Evolutionary conservation across 2,888 invertebrate genomes (phyloP).

Genomic region (Eurois occulta): DNA sequence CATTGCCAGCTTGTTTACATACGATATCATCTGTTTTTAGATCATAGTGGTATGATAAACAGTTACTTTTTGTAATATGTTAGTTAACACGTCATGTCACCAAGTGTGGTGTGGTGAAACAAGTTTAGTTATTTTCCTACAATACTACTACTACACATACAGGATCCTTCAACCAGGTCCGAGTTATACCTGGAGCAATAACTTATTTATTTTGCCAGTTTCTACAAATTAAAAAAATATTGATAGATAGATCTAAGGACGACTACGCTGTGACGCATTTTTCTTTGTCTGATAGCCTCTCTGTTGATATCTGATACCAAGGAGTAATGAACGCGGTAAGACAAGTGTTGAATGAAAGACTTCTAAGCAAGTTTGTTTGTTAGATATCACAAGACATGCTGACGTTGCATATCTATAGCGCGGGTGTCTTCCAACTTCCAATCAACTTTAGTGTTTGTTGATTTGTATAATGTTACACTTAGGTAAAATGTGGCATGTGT

Average conservation of each 20-base stretch:
- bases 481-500: constrained; percentile 61
- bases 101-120: not conserved
- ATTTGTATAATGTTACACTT: constrained; percentile 56
- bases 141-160: too few species aligned
- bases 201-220: not conserved
- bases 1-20: constrained; percentile 39
- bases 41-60: constrained; percentile 6
- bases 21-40: constrained; percentile 11
- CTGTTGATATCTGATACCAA: constrained; percentile 43
- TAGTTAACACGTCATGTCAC: constrained; percentile 19
- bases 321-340: constrained; percentile 54
- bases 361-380: constrained; percentile 20
- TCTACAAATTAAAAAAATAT: constrained; percentile 5
- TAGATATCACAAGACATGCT: constrained; percentile 27
- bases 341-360: constrained; percentile 42
- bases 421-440: constrained; percentile 19
- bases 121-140: not conserved
- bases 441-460: constrained; percentile 55
- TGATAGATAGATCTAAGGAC: not conserved
- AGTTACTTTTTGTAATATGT: constrained; percentile 11
- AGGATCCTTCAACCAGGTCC: not conserved
- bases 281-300: constrained; percentile 44
- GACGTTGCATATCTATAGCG: constrained; percentile 22
- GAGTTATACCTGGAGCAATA: not conserved
- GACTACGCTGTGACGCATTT: constrained; percentile 6